These are phyloP conservation scores for Rhagonycha fulva DNA, from an alignment of 2,888 invertebrate genomes.

Conservation along the genomic window DNA sequence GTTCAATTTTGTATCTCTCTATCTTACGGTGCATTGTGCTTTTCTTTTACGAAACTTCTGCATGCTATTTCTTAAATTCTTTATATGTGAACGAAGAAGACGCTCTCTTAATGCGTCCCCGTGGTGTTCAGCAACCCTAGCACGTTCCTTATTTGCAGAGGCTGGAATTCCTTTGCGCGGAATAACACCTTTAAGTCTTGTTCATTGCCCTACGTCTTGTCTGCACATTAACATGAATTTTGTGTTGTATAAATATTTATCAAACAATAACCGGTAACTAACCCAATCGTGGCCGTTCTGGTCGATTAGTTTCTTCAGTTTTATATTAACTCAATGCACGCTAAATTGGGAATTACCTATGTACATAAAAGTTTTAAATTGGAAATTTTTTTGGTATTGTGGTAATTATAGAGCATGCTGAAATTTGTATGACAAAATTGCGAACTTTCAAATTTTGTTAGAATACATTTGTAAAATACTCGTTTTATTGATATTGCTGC, in stretches of 20 bases:
- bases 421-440: neutral
- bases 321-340: neutral
- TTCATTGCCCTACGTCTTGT: slow-evolving; percentile 36
- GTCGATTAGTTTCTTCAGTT: neutral
- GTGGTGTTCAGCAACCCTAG: slow-evolving; percentile 35
- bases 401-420: neutral
- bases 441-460: neutral
- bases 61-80: slow-evolving; percentile 36
- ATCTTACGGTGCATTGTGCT: slow-evolving; percentile 25
- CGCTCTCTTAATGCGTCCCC: slow-evolving; percentile 38
- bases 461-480: neutral
- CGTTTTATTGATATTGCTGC: neutral
- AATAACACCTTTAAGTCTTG: slow-evolving; percentile 27
- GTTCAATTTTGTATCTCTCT: slow-evolving; percentile 30
- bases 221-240: slow-evolving; percentile 26
- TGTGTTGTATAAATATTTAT: slow-evolving; percentile 5
- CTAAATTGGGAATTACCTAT: too few relatives aligned
- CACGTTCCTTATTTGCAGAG: slow-evolving; percentile 31
- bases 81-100: slow-evolving; percentile 33
- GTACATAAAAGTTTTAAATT: too few relatives aligned
- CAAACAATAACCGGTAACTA: neutral
- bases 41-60: slow-evolving; percentile 26
- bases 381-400: neutral
- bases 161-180: slow-evolving; percentile 22
- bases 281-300: neutral